Evolutionary conservation across 2,797 vertebrate species (phyloP), one percentile per base, ranked within the genome.

Genomic region (Manis pentadactyla): DNA sequence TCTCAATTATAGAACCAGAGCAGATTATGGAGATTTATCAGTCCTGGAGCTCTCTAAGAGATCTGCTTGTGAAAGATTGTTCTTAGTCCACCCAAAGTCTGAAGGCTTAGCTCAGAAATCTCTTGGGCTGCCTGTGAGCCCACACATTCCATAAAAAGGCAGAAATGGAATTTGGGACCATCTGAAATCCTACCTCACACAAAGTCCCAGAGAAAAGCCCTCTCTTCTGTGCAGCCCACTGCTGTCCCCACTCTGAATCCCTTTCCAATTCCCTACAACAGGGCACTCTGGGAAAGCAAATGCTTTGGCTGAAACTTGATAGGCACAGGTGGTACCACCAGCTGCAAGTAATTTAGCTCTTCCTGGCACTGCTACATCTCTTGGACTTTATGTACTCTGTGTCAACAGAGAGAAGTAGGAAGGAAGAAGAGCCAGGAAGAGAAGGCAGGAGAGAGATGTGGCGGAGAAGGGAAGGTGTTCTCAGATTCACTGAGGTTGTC

Each of bases 311-410:
- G 96, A 79, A 95, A 95, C 81, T 93, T 7, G 95, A 94, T 64
- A 98, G 97, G 97, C 98, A 97, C 98, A 98, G 98, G 98, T 98
- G 98, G 98, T 94, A 97, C 75, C 68, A 59, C 73, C 98, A 98
- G 98, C 98, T 98, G 98, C 89, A 97, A 97, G 98, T 97, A 78
- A 98, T 98, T 98, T 94, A 95, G 97, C 96, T 97, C 94, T 94
- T 73, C 63, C 91, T 98, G 98, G 97, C 98, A 97, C 1, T 8
- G 5, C 92, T 59, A 93, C 15, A 0, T 92, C 66, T 97, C 95
- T 90, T 97, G 98, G 98, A 97, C 96, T 93, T 92, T 17, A 85
- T 84, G 92, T 85, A 79, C 93, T 59, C 95, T 61, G 61, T 87
- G 96, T 95, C 87, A 85, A 96, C 2, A 75, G 92, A 96, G 82